Evolutionary conservation across 2,113 vertebrate genomes (phyloP), one percentile per base, ranked within the genome.

Genomic region (Ictalurus furcatus): DNA sequence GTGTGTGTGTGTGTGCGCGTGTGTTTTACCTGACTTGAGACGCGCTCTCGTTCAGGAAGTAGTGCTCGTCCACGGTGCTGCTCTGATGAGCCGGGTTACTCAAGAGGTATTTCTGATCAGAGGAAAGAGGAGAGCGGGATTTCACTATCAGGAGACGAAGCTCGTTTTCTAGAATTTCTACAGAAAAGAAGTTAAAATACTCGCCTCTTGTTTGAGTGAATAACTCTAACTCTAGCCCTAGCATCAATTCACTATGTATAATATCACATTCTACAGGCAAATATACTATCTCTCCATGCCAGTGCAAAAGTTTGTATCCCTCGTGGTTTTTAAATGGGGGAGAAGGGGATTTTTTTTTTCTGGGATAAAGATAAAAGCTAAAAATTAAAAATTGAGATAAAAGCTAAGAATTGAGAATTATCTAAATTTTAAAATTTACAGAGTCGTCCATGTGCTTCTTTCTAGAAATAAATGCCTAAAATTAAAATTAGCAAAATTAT

Each of bases 41-140:
- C 6, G 90, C 94, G 67, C 96, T 97, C 92, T 97, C 96, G 88
- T 97, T 97, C 87, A 96, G 84, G 91, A 97, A 96, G 92, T 95
- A 96, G 90, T 96, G 95, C 76, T 97, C 96, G 16, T 96, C 96
- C 86, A 96, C 96, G 61, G 94, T 93, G 71, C 94, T 91, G 89
- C 96, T 96, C 90, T 95, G 96, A 71, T 97, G 96, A 61, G 95
- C 95, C 0, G 96, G 96, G 93, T 96, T 96, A 92, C 96, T 95
- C 0, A 96, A 91, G 0, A 96, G 92, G 89, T 95, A 96, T 90
- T 96, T 97, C 96, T 97, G 74, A 84, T 78, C 16, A 40, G 34
- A 85, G 76, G 23, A 78, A 19, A 90, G 5, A 58, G 2, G 87
- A 16, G 58, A 0, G 80, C 48, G 71, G 6, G 58, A 59, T 76